phyloP scores from a whole-genome alignment of 2,113 vertebrate genomes.

The Carollia perspicillata region DNA sequence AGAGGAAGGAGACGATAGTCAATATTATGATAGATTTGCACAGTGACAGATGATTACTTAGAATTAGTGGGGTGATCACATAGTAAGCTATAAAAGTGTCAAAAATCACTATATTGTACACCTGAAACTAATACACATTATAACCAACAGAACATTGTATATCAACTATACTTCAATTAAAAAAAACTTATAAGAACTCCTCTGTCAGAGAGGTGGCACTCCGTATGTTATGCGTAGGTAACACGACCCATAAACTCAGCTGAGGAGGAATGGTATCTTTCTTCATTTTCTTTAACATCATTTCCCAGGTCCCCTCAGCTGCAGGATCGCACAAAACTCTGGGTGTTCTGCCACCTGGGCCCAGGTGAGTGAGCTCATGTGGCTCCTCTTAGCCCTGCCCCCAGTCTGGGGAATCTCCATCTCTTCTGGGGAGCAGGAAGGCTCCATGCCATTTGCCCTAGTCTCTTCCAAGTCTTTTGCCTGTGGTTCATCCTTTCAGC shows the following conservation, averaged over 20 bases:
- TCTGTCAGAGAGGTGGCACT: not conserved
- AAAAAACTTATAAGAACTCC: not conserved
- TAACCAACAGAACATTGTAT: not conserved
- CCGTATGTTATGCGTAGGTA: not conserved
- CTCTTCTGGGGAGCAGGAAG: not conserved
- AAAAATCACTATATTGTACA: not conserved
- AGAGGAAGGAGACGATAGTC: not conserved
- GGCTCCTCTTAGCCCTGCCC: not conserved
- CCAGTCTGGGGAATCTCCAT: not conserved
- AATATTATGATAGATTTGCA: not conserved
- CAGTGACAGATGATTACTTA: not conserved
- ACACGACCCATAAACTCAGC: not conserved
- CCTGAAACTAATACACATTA: not conserved
- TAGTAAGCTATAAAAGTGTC: not conserved
- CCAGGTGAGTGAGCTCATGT: not conserved
- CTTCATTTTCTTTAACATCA: not conserved
- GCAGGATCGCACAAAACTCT: not conserved
- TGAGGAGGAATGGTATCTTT: not conserved
- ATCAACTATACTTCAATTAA: not conserved
- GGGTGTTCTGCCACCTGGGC: not conserved
- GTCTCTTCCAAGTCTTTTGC: not conserved
- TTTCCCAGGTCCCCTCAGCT: not conserved
- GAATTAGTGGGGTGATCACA: not conserved
- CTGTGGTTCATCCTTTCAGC: not conserved
- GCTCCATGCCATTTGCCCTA: not conserved